Evolutionary conservation across 2,113 vertebrate genomes (phyloP), one percentile per base, ranked within the genome.

Genomic region (Lepus americanus): DNA sequence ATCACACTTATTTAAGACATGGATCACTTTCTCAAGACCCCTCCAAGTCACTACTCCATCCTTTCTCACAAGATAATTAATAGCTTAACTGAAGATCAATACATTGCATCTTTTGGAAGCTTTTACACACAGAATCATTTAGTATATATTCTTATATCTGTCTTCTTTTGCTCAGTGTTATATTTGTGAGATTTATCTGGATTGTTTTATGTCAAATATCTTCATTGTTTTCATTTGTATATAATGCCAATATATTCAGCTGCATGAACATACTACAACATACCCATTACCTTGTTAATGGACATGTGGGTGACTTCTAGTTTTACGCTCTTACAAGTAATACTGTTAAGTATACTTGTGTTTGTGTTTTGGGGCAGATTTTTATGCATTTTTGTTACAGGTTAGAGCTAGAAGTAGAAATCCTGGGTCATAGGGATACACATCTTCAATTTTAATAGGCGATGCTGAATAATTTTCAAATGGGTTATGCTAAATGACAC

Each of bases 401-500:
- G 9, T 44, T 51, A 39, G 44, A 14, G 49, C 36, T 64, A 61
- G 12, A 82, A 53, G 16, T n/a, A 9, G 70, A 29, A 31, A 73
- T 73, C 67, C 20, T 66, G 9, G 14, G 29, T 44, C 11, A 7
- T 49, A 66, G 9, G 7, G 19, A 61, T 12, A 36, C 36, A 51
- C 7, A 59, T 29, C 22, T 86, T 67, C 25, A 81, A 44, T 13
- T 67, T 87, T 1, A 22, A 22, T 6, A 55, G 22, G 64, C n/a
- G 85, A 55, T 6, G 14, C 29, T 8, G 9, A 87, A 51, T 5
- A 20, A 16, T 63, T 51, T 89, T 49, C 53, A 29, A 64, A 69
- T 31, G 2, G 7, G 22, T 64, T 4, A 6, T 2, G 11, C 25
- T 29, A 20, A 74, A 4, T 0, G 31, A 33, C 6, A 14, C 6